Evolutionary conservation across 2,797 vertebrate genomes (phyloP).

Genomic region (Sebastes oblongus): DNA sequence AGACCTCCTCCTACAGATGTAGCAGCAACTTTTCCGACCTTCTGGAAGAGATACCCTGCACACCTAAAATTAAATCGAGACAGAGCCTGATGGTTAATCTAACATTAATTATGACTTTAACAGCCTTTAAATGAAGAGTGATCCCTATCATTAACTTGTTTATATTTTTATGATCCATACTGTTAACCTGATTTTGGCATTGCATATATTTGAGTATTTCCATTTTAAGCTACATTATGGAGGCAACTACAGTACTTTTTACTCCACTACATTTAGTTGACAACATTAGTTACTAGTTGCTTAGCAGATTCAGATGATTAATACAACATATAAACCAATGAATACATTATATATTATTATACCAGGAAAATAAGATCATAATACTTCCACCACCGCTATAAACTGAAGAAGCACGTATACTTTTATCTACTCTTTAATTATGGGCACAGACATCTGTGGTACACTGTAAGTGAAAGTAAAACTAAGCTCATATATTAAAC

Average conservation of each 20-base stretch:
- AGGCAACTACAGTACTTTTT: not conserved
- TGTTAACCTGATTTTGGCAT: not conserved
- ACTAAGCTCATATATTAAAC: not conserved
- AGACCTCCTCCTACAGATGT: slow-evolving; percentile 97
- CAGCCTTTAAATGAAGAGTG: not conserved
- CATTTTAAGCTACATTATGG: too few relatives aligned
- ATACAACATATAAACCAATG: not conserved
- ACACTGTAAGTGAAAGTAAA: not conserved
- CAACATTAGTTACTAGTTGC: not conserved
- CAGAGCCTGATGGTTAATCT: not conserved
- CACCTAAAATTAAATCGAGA: slow-evolving; percentile 84
- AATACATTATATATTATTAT: not conserved
- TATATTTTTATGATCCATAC: not conserved
- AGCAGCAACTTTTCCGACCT: slow-evolving; percentile 97
- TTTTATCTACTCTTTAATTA: not conserved
- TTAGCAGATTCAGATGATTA: not conserved
- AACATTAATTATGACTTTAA: not conserved
- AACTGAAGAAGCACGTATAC: not conserved
- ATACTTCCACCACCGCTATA: not conserved
- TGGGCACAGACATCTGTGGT: not conserved
- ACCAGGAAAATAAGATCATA: too few relatives aligned
- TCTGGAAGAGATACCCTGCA: slow-evolving; percentile 98
- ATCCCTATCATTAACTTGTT: not conserved
- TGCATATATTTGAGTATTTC: too few relatives aligned
- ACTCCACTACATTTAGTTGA: too few relatives aligned